Evolutionary conservation across 1,140 invertebrate genomes (phyloP), one percentile per base, ranked within the genome.

Genomic region (Ganaspis sp.): DNA sequence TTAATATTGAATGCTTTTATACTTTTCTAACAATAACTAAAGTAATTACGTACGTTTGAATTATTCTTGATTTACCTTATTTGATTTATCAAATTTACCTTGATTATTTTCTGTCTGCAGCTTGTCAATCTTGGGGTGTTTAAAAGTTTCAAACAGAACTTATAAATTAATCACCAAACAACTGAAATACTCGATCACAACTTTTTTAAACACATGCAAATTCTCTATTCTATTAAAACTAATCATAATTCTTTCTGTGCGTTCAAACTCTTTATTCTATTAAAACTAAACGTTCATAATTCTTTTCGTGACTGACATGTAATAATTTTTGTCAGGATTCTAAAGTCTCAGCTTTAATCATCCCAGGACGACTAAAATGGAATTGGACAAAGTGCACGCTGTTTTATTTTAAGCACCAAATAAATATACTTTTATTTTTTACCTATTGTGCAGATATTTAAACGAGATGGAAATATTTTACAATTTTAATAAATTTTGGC

Each of bases 281-380:
- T n/a, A n/a, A n/a, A n/a, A n/a, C n/a, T n/a, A n/a, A n/a, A n/a
- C n/a, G n/a, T n/a, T n/a, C n/a, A n/a, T n/a, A n/a, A n/a, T 72
- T 76, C 49, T 53, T 75, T 45, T 42, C 53, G 53, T 78, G 70
- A 53, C 17, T 80, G 78, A 88, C 85, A 87, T 85, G 81, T 73
- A 84, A 87, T 87, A 85, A 81, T 87, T 87, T 88, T 88, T 87
- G 84, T 85, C 84, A 89, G 87, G 87, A 81, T 21, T 64, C 76
- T 83, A 84, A 86, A 82, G 77, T 87, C 83, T 76, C 87, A 82
- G 74, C 88, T 89, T 69, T 89, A 82, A 83, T 82, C 84, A 83
- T 45, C 73, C 75, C 69, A 70, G 74, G 40, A 77, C 77, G 73
- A 79, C 78, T 79, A 69, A 49, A 84, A 78, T 29, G 83, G 81